Evolutionary conservation across 2,888 invertebrate genomes (phyloP).

Genomic region (Parapristionchus giblindavisi): DNA sequence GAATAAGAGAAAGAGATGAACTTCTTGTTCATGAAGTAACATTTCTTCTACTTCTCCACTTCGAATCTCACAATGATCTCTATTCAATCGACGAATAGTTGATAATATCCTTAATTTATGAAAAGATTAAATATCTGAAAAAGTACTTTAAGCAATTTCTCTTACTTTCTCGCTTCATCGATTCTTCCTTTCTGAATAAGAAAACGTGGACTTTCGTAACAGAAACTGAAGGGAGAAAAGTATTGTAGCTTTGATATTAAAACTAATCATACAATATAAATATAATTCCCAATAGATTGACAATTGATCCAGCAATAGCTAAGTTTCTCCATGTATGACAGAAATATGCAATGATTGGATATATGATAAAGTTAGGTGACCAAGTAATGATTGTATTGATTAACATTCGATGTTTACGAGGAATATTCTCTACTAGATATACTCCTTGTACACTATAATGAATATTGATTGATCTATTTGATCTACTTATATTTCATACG

Average conservation of each 20-base stretch:
- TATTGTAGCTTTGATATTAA: slow-evolving; percentile 28
- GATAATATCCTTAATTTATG: slow-evolving; percentile 15
- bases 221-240: slow-evolving; percentile 32
- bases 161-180: slow-evolving; percentile 60
- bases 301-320: neutral
- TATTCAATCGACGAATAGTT: slow-evolving; percentile 19
- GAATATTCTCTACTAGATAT: slow-evolving; percentile 64
- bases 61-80: slow-evolving; percentile 38
- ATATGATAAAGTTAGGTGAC: slow-evolving; percentile 65
- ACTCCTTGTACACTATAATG: slow-evolving; percentile 55
- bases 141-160: neutral
- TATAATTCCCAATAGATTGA: slow-evolving; percentile 11
- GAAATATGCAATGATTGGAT: slow-evolving; percentile 54
- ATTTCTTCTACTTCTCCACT: slow-evolving; percentile 42
- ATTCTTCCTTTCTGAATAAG: slow-evolving; percentile 58
- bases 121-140: neutral
- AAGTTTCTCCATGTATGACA: slow-evolving; percentile 31
- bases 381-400: slow-evolving; percentile 55
- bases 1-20: neutral
- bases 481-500: slow-evolving; percentile 34
- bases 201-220: slow-evolving; percentile 53
- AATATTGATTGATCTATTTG: neutral
- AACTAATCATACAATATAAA: slow-evolving; percentile 29
- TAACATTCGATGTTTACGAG: slow-evolving; percentile 61
- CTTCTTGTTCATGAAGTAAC: slow-evolving; percentile 31